phyloP scores from a whole-genome alignment of 2,888 invertebrate genomes.

The Laspeyria flexula region DNA sequence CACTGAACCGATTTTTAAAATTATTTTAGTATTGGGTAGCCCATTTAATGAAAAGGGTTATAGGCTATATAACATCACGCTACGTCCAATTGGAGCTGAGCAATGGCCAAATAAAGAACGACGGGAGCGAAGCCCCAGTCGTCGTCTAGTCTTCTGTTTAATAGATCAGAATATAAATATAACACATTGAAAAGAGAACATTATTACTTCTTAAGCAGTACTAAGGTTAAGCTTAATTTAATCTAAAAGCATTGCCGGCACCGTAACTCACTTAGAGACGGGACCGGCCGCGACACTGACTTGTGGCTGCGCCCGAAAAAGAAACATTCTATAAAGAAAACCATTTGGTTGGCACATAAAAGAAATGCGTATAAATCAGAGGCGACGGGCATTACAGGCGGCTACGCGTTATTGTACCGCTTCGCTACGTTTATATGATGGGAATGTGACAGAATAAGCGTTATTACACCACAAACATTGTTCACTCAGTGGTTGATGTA shows the following conservation, averaged over 20 bases:
- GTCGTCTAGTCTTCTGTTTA: no score
- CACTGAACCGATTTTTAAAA: no score
- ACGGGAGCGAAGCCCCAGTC: no score
- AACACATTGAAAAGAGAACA: slow-evolving; percentile 9
- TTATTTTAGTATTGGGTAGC: no score
- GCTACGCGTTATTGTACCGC: slow-evolving; percentile 74
- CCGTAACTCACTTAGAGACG: slow-evolving; percentile 60
- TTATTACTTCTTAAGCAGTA: slow-evolving; percentile 43
- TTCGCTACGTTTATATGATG: slow-evolving; percentile 74
- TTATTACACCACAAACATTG: slow-evolving; percentile 69
- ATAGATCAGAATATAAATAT: background rate
- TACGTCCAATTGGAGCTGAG: no score
- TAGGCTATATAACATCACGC: no score
- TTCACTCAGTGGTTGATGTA: slow-evolving; percentile 49
- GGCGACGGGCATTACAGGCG: slow-evolving; percentile 74
- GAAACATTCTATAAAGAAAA: slow-evolving; percentile 72
- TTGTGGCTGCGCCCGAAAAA: slow-evolving; percentile 61
- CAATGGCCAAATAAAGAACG: no score
- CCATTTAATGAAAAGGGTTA: no score
- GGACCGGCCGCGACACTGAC: slow-evolving; percentile 54
- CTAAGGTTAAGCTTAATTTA: slow-evolving; percentile 63
- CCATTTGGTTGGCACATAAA: slow-evolving; percentile 79
- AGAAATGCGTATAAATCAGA: slow-evolving; percentile 83
- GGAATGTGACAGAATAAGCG: slow-evolving; percentile 79
- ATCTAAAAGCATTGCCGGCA: slow-evolving; percentile 58